These are phyloP conservation scores for Trachythela sp. DNA, from an alignment of 64 coral and sea anemone species.

Conservation along the genomic window DNA sequence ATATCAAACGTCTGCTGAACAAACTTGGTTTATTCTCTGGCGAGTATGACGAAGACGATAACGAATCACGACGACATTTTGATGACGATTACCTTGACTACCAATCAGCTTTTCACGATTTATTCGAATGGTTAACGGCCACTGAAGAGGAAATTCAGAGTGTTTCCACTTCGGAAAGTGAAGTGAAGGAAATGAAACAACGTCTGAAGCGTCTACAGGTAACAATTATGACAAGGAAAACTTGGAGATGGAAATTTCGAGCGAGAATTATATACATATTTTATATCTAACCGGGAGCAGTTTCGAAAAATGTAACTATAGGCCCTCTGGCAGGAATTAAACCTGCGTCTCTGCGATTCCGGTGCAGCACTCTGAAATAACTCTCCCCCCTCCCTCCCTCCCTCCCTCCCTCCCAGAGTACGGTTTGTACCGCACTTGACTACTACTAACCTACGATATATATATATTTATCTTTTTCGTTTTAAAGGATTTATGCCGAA, in stretches of 20 bases:
- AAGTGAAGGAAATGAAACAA: background rate
- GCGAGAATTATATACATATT: too few species aligned
- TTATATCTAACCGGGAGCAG: too few species aligned
- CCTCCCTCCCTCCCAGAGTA: too few species aligned
- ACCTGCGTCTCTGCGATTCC: background rate
- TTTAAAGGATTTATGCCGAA: background rate
- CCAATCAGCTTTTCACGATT: conserved; percentile 8
- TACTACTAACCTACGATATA: too few species aligned
- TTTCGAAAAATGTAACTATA: too few species aligned
- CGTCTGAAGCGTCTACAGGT: background rate
- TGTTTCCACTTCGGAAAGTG: background rate
- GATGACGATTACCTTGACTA: background rate
- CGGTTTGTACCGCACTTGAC: too few species aligned
- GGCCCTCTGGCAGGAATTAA: background rate
- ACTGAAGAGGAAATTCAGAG: background rate
- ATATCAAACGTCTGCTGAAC: background rate
- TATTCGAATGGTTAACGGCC: background rate
- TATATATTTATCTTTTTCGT: background rate
- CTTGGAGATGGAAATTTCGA: too few species aligned
- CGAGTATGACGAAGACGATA: background rate
- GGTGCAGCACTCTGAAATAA: too few species aligned
- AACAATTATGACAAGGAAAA: too few species aligned
- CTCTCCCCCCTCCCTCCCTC: too few species aligned
- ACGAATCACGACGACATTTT: background rate
- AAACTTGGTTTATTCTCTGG: background rate